These are phyloP conservation scores for Habroteleia sp. DNA, from an alignment of 2,888 invertebrate species.

Conservation along the genomic window DNA sequence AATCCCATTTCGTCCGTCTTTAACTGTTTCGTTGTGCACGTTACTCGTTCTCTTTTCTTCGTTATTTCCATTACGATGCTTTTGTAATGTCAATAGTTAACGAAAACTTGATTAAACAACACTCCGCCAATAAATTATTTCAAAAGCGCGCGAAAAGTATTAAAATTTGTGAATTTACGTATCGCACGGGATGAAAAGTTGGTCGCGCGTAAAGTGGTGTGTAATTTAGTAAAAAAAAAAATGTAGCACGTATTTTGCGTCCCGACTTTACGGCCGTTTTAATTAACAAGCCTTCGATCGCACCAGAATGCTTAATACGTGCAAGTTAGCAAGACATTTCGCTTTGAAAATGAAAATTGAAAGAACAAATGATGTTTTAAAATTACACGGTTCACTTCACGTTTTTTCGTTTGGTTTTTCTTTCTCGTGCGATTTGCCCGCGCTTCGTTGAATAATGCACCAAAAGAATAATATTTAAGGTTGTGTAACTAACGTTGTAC, in stretches of 20 bases:
- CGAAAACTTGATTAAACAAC: conserved; percentile 34
- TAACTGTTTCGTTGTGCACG: conserved; percentile 11
- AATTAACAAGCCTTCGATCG: conserved; percentile 38
- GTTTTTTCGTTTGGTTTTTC: too few species aligned
- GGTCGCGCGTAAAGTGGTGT: conserved; percentile 27
- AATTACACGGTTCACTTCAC: conserved; percentile 1
- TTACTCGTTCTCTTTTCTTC: not conserved
- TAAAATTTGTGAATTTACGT: conserved; percentile 25
- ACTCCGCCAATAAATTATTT: conserved; percentile 26
- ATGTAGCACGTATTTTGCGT: conserved; percentile 7
- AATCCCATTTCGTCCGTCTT: conserved; percentile 13
- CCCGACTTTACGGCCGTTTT: conserved; percentile 27
- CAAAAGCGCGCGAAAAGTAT: conserved; percentile 16
- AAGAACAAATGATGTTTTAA: conserved; percentile 19
- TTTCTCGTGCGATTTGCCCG: not conserved
- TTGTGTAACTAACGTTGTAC: not conserved
- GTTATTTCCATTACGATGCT: conserved; percentile 8
- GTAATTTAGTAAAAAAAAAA: conserved; percentile 15
- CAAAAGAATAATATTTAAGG: conserved; percentile 2
- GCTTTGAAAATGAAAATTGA: conserved; percentile 12
- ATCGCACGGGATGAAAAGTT: conserved; percentile 37
- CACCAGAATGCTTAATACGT: conserved; percentile 10
- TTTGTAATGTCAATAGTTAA: conserved; percentile 39
- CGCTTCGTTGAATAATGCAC: not conserved
- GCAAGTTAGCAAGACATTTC: conserved; percentile 25